phyloP scores from a whole-genome alignment of 1,140 invertebrate species.

The Asobara japonica region DNA sequence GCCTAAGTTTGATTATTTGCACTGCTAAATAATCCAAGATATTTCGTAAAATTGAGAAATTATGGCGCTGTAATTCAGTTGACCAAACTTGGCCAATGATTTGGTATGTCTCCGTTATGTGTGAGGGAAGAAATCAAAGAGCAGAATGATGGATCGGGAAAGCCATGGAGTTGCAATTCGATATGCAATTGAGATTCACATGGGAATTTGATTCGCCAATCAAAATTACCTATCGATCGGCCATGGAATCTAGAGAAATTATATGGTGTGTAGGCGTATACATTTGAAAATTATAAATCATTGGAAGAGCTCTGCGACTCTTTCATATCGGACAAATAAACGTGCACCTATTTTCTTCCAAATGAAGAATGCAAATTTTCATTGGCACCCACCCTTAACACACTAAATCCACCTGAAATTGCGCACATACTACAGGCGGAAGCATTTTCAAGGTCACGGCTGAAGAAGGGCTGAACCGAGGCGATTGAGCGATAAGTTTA shows the following conservation, averaged over 20 bases:
- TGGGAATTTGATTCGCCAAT: background rate
- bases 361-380: background rate
- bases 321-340: background rate
- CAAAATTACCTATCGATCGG: constrained; percentile 15
- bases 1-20: constrained; percentile 56
- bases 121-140: too few species aligned
- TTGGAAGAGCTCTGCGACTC: background rate
- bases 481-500: constrained; percentile 9
- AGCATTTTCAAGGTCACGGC: background rate
- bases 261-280: background rate
- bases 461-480: background rate
- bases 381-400: background rate
- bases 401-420: background rate
- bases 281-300: background rate
- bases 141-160: too few species aligned
- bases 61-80: too few species aligned
- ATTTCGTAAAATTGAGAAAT: background rate
- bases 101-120: too few species aligned
- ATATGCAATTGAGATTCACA: constrained; percentile 31
- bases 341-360: too few species aligned
- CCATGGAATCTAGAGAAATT: background rate
- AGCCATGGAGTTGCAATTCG: constrained; percentile 7
- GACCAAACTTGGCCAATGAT: too few species aligned
- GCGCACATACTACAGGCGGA: background rate
- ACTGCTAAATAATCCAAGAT: constrained; percentile 63